Evolutionary conservation across 2,113 vertebrate species (phyloP).

Genomic region (Onychostruthus taczanowskii): DNA sequence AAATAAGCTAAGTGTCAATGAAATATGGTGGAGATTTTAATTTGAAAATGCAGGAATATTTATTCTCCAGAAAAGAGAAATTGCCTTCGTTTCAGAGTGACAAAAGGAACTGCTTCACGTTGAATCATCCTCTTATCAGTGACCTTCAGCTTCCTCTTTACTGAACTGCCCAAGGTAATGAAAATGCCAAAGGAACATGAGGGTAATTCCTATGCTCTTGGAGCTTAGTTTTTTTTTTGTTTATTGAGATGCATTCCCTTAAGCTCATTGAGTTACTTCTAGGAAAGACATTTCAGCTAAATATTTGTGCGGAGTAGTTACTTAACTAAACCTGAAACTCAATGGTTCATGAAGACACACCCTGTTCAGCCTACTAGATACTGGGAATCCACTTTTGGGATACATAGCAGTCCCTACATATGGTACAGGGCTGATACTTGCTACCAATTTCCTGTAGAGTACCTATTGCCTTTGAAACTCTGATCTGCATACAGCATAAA

Average conservation of each 20-base stretch:
- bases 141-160: not conserved
- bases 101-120: not conserved
- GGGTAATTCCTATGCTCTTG: not conserved
- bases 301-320: not conserved
- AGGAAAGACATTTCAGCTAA: not conserved
- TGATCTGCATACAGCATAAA: not conserved
- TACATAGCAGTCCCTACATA: too few relatives aligned
- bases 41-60: not conserved
- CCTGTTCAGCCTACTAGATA: not conserved
- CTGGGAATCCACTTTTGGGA: not conserved
- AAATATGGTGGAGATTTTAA: not conserved
- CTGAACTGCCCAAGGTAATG: not conserved
- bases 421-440: not conserved
- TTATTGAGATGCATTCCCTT: not conserved
- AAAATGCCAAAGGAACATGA: not conserved
- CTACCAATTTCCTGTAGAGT: not conserved
- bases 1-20: not conserved
- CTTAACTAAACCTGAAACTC: not conserved
- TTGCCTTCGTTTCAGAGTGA: not conserved
- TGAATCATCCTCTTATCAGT: not conserved
- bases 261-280: not conserved
- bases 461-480: not conserved
- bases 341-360: not conserved
- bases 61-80: not conserved
- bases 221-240: not conserved